Conservation (phyloP, 2,797 vertebrate species). For the Monodelphis domestica region DNA sequence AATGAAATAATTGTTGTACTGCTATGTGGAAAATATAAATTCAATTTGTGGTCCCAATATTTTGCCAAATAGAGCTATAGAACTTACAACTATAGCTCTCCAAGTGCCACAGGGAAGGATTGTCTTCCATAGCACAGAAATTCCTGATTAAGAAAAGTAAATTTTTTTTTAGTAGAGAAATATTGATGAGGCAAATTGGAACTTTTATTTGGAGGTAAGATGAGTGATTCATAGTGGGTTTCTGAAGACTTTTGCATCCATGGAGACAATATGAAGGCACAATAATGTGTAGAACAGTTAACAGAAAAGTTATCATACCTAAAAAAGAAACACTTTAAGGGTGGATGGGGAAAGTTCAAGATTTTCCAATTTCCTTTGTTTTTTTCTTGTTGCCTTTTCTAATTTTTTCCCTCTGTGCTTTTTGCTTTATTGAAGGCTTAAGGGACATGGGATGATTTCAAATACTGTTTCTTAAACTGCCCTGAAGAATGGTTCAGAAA, state of each 20-base stretch:
- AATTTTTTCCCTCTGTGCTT: not conserved
- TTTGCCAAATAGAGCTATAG: not conserved
- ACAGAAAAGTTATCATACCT: not conserved
- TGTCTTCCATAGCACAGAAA: not conserved
- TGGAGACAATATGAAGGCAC: not conserved
- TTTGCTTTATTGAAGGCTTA: not conserved
- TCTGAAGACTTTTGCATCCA: not conserved
- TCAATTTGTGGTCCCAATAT: not conserved
- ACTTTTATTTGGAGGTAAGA: not conserved
- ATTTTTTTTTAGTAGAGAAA: not conserved
- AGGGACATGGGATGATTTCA: not conserved
- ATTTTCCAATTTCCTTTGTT: not conserved
- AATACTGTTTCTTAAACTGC: not conserved
- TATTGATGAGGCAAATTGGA: not conserved
- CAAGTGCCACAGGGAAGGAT: not conserved
- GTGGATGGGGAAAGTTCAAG: not conserved
- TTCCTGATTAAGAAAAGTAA: not conserved
- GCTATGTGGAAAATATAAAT: not conserved
- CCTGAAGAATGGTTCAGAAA: not conserved
- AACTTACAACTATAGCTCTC: not conserved
- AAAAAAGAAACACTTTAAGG: not conserved
- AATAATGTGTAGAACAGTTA: not conserved
- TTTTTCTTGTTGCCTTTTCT: not conserved
- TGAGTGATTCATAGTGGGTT: not conserved
- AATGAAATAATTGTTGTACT: conserved; percentile 4